phyloP scores from a whole-genome alignment of 2,888 invertebrate species.

The Drosophila melanosoma region DNA sequence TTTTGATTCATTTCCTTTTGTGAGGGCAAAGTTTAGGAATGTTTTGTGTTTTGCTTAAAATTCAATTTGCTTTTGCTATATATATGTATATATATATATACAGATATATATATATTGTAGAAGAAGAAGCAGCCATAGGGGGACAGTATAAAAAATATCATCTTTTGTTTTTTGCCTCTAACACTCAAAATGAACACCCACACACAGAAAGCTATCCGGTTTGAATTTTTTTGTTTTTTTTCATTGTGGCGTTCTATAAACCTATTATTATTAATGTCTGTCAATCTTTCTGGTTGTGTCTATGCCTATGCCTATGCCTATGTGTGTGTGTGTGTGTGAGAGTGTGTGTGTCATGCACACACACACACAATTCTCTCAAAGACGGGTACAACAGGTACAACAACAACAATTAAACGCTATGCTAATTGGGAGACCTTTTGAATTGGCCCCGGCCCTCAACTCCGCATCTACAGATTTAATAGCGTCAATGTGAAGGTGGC shows the following conservation, averaged over 20 bases:
- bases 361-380: slow-evolving; percentile 54
- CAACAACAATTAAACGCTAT: slow-evolving; percentile 83
- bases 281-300: slow-evolving; percentile 32
- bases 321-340: slow-evolving; percentile 9
- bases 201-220: slow-evolving; percentile 46
- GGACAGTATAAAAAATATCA: slow-evolving; percentile 76
- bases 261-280: slow-evolving; percentile 43
- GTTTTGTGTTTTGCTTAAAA: slow-evolving; percentile 47
- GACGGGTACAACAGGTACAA: slow-evolving; percentile 84
- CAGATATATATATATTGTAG: slow-evolving; percentile 19
- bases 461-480: slow-evolving; percentile 68
- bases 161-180: slow-evolving; percentile 54
- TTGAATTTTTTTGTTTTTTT: slow-evolving; percentile 6
- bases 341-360: slow-evolving; percentile 14
- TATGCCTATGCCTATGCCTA: slow-evolving; percentile 6
- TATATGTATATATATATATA: slow-evolving; percentile 18
- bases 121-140: slow-evolving; percentile 66
- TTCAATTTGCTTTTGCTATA: slow-evolving; percentile 46
- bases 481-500: slow-evolving; percentile 36
- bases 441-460: slow-evolving; percentile 10
- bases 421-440: slow-evolving; percentile 64
- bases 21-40: slow-evolving; percentile 66
- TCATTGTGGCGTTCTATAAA: slow-evolving; percentile 31
- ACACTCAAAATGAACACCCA: slow-evolving; percentile 43
- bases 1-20: slow-evolving; percentile 70